A percentile compares a stretch with the other conserved stretches of the same genome.
Conservation (phyloP, 2,888 invertebrate genomes). For the Melinaea marsaeus region DNA sequence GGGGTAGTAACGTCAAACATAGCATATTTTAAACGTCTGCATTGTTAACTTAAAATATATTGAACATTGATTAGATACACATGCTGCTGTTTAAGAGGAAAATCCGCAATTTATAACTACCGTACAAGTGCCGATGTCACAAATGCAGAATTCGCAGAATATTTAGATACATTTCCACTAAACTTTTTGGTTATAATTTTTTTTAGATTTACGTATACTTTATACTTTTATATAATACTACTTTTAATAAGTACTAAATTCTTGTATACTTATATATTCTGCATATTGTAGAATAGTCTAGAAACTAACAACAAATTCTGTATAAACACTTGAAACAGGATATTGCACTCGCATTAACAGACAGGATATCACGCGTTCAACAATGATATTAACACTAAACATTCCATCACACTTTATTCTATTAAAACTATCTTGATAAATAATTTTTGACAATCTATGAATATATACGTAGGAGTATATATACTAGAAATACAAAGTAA, state of each 20-base stretch:
- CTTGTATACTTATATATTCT: background rate
- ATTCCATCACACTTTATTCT: background rate
- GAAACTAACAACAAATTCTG: too few relatives aligned
- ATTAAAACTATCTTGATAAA: background rate
- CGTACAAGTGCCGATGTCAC: background rate
- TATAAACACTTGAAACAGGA: background rate
- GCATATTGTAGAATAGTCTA: too few relatives aligned
- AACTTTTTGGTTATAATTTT: background rate
- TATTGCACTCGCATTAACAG: background rate
- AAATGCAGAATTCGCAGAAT: background rate
- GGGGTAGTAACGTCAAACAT: background rate
- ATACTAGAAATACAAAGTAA: background rate
- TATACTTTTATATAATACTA: too few relatives aligned
- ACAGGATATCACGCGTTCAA: background rate
- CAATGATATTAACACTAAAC: background rate
- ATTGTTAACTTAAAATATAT: background rate
- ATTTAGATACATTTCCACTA: background rate
- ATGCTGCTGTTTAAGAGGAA: constrained; percentile 38
- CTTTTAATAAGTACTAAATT: background rate
- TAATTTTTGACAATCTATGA: background rate
- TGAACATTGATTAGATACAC: constrained; percentile 66
- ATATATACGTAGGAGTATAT: background rate
- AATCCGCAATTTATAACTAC: background rate
- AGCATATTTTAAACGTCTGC: background rate
- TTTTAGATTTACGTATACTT: background rate